These are phyloP conservation scores for Brachystomella parvula DNA, from an alignment of 1,140 invertebrate genomes.

Conservation along the genomic window DNA sequence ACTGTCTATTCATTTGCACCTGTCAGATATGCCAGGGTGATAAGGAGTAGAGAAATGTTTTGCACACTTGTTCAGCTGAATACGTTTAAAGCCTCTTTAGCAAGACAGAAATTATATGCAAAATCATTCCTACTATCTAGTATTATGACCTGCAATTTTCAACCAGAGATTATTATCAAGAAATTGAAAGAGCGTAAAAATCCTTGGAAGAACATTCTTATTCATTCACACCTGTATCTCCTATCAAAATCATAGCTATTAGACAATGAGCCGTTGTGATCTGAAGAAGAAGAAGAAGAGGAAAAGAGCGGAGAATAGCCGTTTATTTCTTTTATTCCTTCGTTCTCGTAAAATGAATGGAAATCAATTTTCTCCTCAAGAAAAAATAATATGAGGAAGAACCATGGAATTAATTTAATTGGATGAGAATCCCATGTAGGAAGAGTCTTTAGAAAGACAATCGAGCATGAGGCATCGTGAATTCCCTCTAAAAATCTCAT, in stretches of 20 bases:
- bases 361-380: background rate
- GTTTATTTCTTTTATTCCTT: background rate
- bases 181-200: no score
- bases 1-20: background rate
- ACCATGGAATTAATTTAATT: conserved; percentile 1
- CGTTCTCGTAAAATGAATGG: background rate
- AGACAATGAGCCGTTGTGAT: background rate
- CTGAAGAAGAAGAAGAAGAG: background rate
- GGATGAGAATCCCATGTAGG: conserved; percentile 25
- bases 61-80: background rate
- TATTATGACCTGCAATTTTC: no score
- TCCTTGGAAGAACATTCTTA: background rate
- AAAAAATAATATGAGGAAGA: no score
- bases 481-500: background rate
- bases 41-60: no score
- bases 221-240: background rate
- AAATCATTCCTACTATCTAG: no score
- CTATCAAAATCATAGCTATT: background rate
- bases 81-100: no score
- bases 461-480: background rate
- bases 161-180: no score
- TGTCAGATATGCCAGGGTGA: no score
- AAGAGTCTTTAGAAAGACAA: background rate
- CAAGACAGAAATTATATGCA: no score
- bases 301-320: no score